Conservation (phyloP, 2,797 vertebrate genomes). For the Pygocentrus nattereri region DNA sequence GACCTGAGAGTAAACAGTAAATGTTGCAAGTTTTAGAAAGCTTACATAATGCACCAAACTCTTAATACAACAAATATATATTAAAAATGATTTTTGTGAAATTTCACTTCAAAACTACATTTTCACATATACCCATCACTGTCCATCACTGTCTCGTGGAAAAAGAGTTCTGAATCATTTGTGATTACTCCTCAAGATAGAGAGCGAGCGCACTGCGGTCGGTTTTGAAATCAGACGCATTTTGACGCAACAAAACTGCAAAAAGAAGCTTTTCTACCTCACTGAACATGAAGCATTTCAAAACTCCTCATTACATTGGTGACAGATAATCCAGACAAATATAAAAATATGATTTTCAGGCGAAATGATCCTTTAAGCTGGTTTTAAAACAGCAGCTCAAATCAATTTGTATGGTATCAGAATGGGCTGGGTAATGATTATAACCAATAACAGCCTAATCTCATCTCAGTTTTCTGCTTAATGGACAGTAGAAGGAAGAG, state of each 20-base stretch:
- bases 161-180: too few species aligned
- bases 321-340: constrained; percentile 3
- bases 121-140: too few species aligned
- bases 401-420: neutral
- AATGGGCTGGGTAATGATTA: neutral
- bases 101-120: too few species aligned
- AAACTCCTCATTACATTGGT: neutral
- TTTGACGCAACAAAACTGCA: neutral
- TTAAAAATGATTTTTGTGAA: too few species aligned
- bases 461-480: neutral
- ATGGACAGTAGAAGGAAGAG: constrained; percentile 39
- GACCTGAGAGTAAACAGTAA: too few species aligned
- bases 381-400: neutral
- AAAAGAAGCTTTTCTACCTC: neutral
- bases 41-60: too few species aligned
- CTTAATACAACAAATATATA: too few species aligned
- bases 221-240: too few species aligned
- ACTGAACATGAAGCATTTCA: neutral
- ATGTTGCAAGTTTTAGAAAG: too few species aligned
- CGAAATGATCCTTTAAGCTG: neutral
- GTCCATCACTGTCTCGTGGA: too few species aligned
- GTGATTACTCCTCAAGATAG: too few species aligned
- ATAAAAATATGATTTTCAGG: neutral
- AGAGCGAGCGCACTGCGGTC: too few species aligned
- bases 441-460: neutral